Evolutionary conservation across 2,888 invertebrate species (phyloP), one percentile per base, ranked within the genome.

Genomic region (Lithosia quadra): DNA sequence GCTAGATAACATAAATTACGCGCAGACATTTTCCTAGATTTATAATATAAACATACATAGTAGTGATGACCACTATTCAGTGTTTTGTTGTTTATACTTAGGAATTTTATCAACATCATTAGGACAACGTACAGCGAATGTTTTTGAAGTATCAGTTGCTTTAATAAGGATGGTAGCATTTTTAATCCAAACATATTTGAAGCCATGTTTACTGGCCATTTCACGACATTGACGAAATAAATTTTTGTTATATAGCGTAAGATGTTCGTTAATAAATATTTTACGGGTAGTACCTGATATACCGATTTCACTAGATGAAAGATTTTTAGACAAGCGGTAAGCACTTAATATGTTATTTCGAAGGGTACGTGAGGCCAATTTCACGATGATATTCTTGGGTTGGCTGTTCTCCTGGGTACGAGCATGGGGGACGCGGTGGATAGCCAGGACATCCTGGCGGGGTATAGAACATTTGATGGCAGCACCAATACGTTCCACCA

Each of bases 361-460:
- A 1, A 43, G 21, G 18, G 36, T 61, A 11, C 18, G 13, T 2
- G 39, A 61, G 5, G 11, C 10, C 22, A 60, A 34, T 28, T 61
- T 61, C 11, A 61, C 61, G 3, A 24, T 61, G 5, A 61, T 24
- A 18, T 61, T 61, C 21, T 61, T 61, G 1, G 39, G 61, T 24
- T 21, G n/a, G 2, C 22, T 61, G 7, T 61, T 24, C 18, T 53
- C n/a, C 9, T 13, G 21, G 18, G 18, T 8, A 21, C 24, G 61
- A 10, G 61, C 43, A 43, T 61, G 43, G 1, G 61, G 43, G 2
- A 24, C 61, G 18, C 61, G 13, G 24, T 61, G 43, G 43, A 61
- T 13, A 11, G 61, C 13, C 10, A 61, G 21, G 36, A 61, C 9
- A 61, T 61, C 24, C 7, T 39, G 7, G n/a, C 15, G 18, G 4